Evolutionary conservation across 1,140 invertebrate species (phyloP).

Genomic region (Heliconius melpomene): DNA sequence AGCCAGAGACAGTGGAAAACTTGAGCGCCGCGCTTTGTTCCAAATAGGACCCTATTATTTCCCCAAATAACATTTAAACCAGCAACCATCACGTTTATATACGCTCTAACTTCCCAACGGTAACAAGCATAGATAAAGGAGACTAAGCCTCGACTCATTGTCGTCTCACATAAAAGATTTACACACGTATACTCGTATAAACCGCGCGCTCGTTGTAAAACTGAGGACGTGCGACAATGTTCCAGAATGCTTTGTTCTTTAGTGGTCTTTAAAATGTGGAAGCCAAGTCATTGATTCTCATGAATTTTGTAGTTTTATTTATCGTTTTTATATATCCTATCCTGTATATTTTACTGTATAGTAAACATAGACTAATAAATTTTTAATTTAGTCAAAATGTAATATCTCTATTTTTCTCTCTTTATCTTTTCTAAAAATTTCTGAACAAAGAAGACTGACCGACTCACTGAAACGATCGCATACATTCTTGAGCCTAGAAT

Average conservation of each 20-base stretch:
- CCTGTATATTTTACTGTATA: too few species aligned
- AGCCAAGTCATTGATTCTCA: neutral
- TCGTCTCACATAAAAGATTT: conserved; percentile 2
- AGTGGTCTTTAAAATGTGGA: neutral
- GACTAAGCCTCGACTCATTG: neutral
- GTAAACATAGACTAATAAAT: too few species aligned
- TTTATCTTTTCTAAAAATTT: too few species aligned
- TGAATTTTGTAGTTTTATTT: neutral
- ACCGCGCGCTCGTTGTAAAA: neutral
- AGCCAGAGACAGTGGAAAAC: too few species aligned
- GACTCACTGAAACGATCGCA: too few species aligned
- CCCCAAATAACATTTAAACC: neutral
- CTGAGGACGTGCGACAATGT: conserved; percentile 5
- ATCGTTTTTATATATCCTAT: too few species aligned
- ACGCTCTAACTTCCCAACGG: neutral
- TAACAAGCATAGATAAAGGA: neutral
- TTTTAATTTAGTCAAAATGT: too few species aligned
- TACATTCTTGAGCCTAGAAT: too few species aligned
- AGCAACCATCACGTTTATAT: neutral
- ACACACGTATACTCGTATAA: conserved; percentile 1
- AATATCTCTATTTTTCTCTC: too few species aligned
- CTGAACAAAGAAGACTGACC: too few species aligned
- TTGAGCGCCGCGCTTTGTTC: too few species aligned
- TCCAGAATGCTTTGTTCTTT: neutral
- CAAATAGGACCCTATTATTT: too few species aligned